A percentile compares a stretch with the other conserved stretches of the same genome.
Evolutionary conservation across 1,140 invertebrate species (phyloP).

Genomic region (Temnothorax longispinosus): DNA sequence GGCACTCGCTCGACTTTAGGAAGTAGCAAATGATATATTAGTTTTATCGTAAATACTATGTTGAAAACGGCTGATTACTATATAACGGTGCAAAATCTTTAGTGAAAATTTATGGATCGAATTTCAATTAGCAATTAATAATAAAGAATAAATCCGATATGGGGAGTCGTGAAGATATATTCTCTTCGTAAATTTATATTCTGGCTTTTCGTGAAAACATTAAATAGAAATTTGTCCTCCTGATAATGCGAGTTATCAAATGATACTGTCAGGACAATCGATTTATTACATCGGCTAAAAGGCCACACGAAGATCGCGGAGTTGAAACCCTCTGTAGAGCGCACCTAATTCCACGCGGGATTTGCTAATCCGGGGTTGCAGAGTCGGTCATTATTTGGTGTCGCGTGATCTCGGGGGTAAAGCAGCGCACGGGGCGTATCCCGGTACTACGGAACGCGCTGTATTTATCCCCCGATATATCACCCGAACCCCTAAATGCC

Average conservation of each 20-base stretch:
- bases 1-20: not conserved
- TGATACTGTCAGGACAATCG: constrained; percentile 44
- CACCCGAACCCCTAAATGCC: constrained; percentile 70
- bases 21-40: not conserved
- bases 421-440: constrained; percentile 65
- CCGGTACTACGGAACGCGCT: constrained; percentile 61
- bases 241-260: not conserved
- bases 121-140: not conserved
- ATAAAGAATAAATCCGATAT: not conserved
- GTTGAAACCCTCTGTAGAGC: constrained; percentile 54
- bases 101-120: not conserved
- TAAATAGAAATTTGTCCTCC: not conserved
- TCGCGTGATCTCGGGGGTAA: constrained; percentile 72
- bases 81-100: not conserved
- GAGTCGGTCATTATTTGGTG: constrained; percentile 78
- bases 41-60: not conserved
- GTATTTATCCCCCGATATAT: constrained; percentile 77
- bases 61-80: not conserved
- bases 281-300: constrained; percentile 54
- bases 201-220: not conserved
- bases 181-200: not conserved
- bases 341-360: constrained; percentile 75
- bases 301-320: constrained; percentile 60
- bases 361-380: constrained; percentile 77
- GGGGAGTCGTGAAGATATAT: too few relatives aligned